These are phyloP conservation scores for Epizoanthus rinbou DNA, from an alignment of 92 coral and sea anemone species.

Conservation along the genomic window DNA sequence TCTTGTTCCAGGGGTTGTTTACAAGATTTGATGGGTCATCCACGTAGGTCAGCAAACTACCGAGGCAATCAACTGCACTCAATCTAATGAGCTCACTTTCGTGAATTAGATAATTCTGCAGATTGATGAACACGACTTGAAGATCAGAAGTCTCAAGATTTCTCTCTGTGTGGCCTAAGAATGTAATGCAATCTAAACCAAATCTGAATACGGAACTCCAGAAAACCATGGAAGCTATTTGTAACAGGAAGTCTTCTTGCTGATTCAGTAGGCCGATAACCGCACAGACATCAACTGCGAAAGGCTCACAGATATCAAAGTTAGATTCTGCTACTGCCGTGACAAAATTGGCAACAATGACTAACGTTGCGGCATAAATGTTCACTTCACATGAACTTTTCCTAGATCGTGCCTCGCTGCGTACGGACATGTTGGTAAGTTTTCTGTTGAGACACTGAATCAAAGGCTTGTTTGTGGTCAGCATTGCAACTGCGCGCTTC, in stretches of 20 bases:
- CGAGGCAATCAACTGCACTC: constrained; percentile 77
- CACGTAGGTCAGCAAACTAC: constrained; percentile 54
- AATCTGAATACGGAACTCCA: constrained; percentile 25
- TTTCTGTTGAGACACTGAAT: constrained; percentile 32
- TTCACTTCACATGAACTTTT: not conserved
- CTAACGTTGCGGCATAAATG: not conserved
- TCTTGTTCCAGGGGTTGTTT: constrained; percentile 73
- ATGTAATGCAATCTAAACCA: not conserved
- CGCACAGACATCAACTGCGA: constrained; percentile 4
- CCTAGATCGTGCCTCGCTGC: not conserved
- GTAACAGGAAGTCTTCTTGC: not conserved
- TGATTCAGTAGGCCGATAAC: not conserved
- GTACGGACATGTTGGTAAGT: not conserved
- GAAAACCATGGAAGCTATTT: not conserved
- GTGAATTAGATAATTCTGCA: constrained; percentile 83
- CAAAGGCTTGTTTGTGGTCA: constrained; percentile 67
- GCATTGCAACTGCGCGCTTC: constrained; percentile 53
- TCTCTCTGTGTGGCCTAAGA: not conserved
- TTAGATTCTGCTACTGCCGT: not conserved
- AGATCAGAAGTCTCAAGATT: constrained; percentile 28
- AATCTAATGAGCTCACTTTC: constrained; percentile 68
- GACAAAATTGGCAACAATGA: constrained; percentile 20
- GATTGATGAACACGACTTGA: constrained; percentile 62
- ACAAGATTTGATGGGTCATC: constrained; percentile 43
- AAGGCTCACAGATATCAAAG: not conserved